A percentile compares a stretch with the other conserved stretches of the same genome.
These are phyloP conservation scores for Boulengeromyrus knoepffleri DNA, from an alignment of 2,113 vertebrate species.

Conservation along the genomic window DNA sequence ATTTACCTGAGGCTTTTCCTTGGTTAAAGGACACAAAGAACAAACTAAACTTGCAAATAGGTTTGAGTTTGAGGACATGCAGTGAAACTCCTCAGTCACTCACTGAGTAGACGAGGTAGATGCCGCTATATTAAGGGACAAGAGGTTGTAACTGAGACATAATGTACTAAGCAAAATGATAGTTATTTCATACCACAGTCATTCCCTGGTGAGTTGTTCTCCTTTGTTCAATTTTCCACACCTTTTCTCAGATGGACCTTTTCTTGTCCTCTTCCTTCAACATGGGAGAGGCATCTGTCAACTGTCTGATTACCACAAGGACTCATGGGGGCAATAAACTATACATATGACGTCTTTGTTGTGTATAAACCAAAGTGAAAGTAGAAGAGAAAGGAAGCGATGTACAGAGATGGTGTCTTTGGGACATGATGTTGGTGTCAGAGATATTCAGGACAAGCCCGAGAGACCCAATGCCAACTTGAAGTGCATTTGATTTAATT, in stretches of 20 bases:
- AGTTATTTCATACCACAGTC: conserved; percentile 66
- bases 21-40: neutral
- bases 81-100: neutral
- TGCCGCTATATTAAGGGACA: neutral
- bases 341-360: neutral
- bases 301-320: neutral
- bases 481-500: neutral
- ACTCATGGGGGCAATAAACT: neutral
- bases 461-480: neutral
- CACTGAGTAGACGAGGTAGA: neutral
- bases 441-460: neutral
- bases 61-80: neutral
- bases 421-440: neutral
- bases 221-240: conserved; percentile 63
- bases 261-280: neutral
- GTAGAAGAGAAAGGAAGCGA: neutral
- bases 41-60: neutral
- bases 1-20: neutral
- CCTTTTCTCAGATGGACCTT: conserved; percentile 51
- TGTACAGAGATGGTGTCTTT: neutral
- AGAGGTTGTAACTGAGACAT: neutral
- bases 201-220: conserved; percentile 70
- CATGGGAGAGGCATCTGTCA: neutral
- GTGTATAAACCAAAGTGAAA: neutral
- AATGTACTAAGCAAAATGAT: neutral